Evolutionary conservation across 23 tunicate species (phyloP), one percentile per base, ranked within the genome.

Genomic region (Halocynthia aurantium): DNA sequence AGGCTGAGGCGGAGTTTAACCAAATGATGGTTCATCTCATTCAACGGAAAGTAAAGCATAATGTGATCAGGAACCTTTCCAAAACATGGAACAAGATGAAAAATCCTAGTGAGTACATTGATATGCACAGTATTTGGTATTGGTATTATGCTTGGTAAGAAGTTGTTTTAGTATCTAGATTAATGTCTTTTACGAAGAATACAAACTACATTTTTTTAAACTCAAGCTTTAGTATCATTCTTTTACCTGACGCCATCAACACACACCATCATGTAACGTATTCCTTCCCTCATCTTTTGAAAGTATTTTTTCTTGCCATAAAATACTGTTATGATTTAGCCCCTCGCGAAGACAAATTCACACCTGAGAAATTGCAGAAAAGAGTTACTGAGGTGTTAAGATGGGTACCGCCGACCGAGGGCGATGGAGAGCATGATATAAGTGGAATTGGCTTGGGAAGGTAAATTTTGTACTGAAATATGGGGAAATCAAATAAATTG

Each of bases 401-500:
- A 7, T 88, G 95, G 95, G 72, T 51, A 78, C 95, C 95, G 44
- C 65, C 62, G 13, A 72, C 81, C 6, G 53, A 72, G 19, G 77
- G 81, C 8, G 66, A 83, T 18, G 76, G 80, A 52, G 78, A 72
- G 44, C 15, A 72, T 7, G 95, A 88, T 50, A 49, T 88, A 40
- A 88, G 95, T 78, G 87, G 87, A 58, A 67, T 88, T 19, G 95
- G 95, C 10, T 63, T 78, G 17, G 87, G 87, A 52, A 70, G 10
- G 95, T 88, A 79, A 72, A 82, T 15, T 40, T 40, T 0, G 65
- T 50, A 60, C 64, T 15, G 2, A 60, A 60, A 31, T 31, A 31
- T 31, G 44, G 4, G 44, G 44, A 4, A 31, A 31, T 31, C 44
- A 18, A 12, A 17, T 21, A 20, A 68, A 20, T 20, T 5, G 22